phyloP scores from a whole-genome alignment of 2,888 invertebrate genomes.

The Campoplex capitator region DNA sequence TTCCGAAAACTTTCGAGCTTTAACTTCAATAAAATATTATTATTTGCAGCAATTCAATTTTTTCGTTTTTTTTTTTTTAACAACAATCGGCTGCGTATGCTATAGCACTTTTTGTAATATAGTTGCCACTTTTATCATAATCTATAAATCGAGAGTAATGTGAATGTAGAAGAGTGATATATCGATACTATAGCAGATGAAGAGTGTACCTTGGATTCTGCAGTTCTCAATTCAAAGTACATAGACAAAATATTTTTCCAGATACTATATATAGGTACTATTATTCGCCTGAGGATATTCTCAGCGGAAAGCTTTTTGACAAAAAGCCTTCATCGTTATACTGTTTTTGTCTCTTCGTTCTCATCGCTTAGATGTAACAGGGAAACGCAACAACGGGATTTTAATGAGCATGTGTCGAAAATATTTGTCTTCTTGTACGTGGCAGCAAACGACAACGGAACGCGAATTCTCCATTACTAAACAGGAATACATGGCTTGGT shows the following conservation, averaged over 20 bases:
- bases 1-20: not conserved
- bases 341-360: not conserved
- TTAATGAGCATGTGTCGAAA: slow-evolving; percentile 30
- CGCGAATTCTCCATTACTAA: slow-evolving; percentile 20
- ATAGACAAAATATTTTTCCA: no score
- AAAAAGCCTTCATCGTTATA: slow-evolving; percentile 58
- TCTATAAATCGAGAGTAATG: not conserved
- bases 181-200: not conserved
- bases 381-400: slow-evolving; percentile 42
- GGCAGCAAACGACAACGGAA: slow-evolving; percentile 19
- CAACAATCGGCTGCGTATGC: not conserved
- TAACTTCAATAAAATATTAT: not conserved
- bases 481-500: not conserved
- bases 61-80: no score
- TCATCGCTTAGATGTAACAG: slow-evolving; percentile 26
- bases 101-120: no score
- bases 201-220: no score
- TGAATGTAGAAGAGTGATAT: not conserved
- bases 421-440: slow-evolving; percentile 7
- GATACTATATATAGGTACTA: no score
- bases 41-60: not conserved
- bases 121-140: not conserved
- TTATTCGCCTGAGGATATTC: slow-evolving; percentile 21
- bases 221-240: not conserved
- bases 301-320: slow-evolving; percentile 26